Conservation (phyloP, 2,113 vertebrate genomes). For the Piaya cayana region DNA sequence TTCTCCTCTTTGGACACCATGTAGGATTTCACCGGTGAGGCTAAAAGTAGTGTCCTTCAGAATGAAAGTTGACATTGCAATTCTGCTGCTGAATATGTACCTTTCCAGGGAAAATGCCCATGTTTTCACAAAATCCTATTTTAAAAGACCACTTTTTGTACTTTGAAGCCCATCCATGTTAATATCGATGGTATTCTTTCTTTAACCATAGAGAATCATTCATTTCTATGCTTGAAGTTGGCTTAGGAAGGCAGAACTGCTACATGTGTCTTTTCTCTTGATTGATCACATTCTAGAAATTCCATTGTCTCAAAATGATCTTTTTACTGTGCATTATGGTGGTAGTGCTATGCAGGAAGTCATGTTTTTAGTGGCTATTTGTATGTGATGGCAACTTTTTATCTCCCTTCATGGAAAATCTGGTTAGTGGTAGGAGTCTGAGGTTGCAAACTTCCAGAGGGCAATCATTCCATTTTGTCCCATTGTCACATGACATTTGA, state of each 20-base stretch:
- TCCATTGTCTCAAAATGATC: neutral
- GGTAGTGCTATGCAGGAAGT: neutral
- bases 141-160: neutral
- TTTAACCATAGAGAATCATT: neutral
- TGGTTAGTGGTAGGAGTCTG: neutral
- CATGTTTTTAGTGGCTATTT: neutral
- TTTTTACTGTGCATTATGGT: neutral
- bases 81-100: neutral
- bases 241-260: neutral
- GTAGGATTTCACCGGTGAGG: neutral
- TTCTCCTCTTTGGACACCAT: neutral
- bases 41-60: neutral
- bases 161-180: neutral
- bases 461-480: neutral
- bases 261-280: neutral
- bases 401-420: neutral
- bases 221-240: neutral
- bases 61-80: neutral
- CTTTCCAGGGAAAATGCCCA: neutral
- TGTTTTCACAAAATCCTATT: neutral
- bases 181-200: neutral
- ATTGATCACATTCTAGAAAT: neutral
- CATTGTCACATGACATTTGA: neutral
- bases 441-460: neutral
- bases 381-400: neutral